Conservation (phyloP, 35 echinoderm and acorn worm species). For the Antedon bifida region DNA sequence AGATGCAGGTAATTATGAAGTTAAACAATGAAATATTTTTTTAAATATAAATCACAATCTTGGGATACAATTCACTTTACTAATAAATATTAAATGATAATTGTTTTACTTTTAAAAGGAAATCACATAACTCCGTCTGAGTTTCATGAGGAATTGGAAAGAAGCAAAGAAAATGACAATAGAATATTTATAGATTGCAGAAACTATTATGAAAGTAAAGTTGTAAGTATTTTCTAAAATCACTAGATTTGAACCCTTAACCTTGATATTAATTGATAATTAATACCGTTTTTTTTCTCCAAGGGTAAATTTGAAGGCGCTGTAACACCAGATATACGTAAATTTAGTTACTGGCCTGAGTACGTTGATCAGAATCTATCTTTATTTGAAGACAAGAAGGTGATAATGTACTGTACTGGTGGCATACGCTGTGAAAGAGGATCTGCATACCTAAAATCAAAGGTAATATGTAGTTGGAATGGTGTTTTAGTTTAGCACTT, state of each 20-base stretch:
- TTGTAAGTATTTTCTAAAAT: conserved; percentile 26
- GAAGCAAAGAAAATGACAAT: not conserved
- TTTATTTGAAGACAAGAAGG: conserved; percentile 48
- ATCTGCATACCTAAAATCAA: conserved; percentile 57
- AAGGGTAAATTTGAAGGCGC: conserved; percentile 48
- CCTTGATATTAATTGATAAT: no score
- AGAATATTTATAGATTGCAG: conserved; percentile 46
- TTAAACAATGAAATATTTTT: not conserved
- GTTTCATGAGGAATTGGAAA: conserved; percentile 31
- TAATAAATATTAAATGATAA: no score
- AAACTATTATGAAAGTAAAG: conserved; percentile 67
- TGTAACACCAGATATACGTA: conserved; percentile 42
- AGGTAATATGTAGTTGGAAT: conserved; percentile 4
- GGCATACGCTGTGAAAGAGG: conserved; percentile 67
- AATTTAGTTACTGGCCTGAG: conserved; percentile 77
- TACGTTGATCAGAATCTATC: conserved; percentile 56
- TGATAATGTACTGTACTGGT: conserved; percentile 71
- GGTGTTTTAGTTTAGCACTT: no score
- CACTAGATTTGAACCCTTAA: no score
- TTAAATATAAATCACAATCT: not conserved
- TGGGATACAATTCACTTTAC: no score
- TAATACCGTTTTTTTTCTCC: not conserved
- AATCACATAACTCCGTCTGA: conserved; percentile 22
- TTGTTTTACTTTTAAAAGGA: conserved; percentile 13
- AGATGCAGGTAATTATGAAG: conserved; percentile 45